phyloP scores from a whole-genome alignment of 2,113 vertebrate species.

The Regulus satrapa region DNA sequence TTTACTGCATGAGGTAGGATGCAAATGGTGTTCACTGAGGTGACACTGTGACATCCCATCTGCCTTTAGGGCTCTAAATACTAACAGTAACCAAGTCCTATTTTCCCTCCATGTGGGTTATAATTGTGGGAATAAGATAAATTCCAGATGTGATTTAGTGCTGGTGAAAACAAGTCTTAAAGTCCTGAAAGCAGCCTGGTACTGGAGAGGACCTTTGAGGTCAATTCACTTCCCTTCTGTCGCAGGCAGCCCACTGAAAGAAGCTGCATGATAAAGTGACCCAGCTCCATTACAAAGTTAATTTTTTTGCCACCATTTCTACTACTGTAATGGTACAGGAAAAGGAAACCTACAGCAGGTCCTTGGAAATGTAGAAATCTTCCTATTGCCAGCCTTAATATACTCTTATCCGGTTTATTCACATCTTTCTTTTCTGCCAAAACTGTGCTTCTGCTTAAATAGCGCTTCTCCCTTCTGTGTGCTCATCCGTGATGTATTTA shows the following conservation, averaged over 20 bases:
- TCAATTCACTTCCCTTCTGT: conserved; percentile 38
- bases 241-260: not conserved
- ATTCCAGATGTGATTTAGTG: not conserved
- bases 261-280: not conserved
- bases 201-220: not conserved
- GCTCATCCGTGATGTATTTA: conserved; percentile 45
- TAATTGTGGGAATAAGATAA: not conserved
- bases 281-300: not conserved
- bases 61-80: not conserved
- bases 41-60: not conserved
- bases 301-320: conserved; percentile 14
- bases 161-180: not conserved
- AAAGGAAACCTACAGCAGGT: not conserved
- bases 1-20: not conserved
- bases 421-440: conserved; percentile 19
- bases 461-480: conserved; percentile 24
- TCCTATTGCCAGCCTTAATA: not conserved
- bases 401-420: conserved; percentile 19
- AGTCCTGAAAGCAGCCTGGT: not conserved
- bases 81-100: not conserved
- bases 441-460: conserved; percentile 35
- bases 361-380: conserved; percentile 25
- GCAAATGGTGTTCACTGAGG: not conserved
- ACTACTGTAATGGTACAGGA: not conserved
- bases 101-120: not conserved